phyloP scores from a whole-genome alignment of 1,140 invertebrate genomes.

The Elysia chlorotica region DNA sequence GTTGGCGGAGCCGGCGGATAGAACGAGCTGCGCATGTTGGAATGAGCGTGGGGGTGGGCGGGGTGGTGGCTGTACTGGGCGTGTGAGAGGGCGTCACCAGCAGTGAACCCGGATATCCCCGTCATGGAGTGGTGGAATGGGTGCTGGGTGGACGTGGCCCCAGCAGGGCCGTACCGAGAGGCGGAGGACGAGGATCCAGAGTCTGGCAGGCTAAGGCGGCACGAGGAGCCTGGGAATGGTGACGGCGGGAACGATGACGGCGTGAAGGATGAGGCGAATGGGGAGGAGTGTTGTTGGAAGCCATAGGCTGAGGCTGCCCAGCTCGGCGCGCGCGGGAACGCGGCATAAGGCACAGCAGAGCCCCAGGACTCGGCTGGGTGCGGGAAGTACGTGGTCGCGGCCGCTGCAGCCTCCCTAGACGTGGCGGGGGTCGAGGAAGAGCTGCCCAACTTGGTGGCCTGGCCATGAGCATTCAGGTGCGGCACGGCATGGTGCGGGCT shows the following conservation, averaged over 20 bases:
- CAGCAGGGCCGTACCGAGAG: conserved; percentile 1
- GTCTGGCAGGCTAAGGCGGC: conserved; percentile 25
- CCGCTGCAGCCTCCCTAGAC: background rate
- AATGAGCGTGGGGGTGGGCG: background rate
- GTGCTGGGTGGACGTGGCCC: conserved; percentile 1
- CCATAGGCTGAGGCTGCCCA: conserved; percentile 24
- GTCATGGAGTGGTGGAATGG: conserved; percentile 22
- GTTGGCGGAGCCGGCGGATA: conserved; percentile 29
- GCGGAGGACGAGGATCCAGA: too few relatives aligned
- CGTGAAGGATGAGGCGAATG: conserved; percentile 2
- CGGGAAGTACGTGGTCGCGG: conserved; percentile 14
- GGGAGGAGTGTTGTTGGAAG: too few relatives aligned
- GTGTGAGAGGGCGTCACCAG: too few relatives aligned
- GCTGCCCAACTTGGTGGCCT: background rate
- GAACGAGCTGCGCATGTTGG: conserved; percentile 22
- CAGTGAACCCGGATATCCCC: conserved; percentile 15
- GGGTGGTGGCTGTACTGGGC: conserved; percentile 1
- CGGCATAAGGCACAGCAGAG: conserved; percentile 25
- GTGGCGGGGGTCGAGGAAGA: background rate
- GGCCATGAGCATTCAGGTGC: conserved; percentile 2
- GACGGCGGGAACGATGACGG: conserved; percentile 18
- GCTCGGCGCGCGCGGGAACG: conserved; percentile 14
- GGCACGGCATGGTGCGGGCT: conserved; percentile 13
- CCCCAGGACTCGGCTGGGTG: conserved; percentile 27
- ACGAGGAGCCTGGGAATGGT: conserved; percentile 24